phyloP scores from a whole-genome alignment of 2,888 invertebrate genomes.

The Phortica okadai region DNA sequence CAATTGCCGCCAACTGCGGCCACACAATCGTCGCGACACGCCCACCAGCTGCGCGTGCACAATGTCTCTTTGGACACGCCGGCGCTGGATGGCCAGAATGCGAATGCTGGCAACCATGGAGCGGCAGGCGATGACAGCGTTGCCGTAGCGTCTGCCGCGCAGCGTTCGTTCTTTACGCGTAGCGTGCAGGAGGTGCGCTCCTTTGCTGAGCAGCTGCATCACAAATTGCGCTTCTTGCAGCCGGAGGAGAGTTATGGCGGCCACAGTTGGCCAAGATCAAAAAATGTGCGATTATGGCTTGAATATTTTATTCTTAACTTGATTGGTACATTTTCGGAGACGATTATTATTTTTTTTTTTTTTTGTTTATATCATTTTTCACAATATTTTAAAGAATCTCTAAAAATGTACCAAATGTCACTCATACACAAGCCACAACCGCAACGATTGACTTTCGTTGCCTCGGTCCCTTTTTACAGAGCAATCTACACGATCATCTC shows the following conservation, averaged over 20 bases:
- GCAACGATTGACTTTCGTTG: constrained; percentile 53
- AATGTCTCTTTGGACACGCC: constrained; percentile 18
- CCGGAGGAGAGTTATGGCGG: constrained; percentile 76
- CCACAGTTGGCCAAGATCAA: constrained; percentile 56
- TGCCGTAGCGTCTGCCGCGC: constrained; percentile 75
- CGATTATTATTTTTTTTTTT: too few species aligned
- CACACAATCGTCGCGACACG: neutral
- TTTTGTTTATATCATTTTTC: too few species aligned
- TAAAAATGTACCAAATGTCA: neutral
- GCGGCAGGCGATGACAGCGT: constrained; percentile 16
- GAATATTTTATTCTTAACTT: neutral
- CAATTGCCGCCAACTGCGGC: constrained; percentile 26
- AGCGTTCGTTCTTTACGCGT: constrained; percentile 57
- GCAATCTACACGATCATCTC: constrained; percentile 58
- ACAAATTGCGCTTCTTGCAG: constrained; percentile 83
- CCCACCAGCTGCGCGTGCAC: constrained; percentile 31
- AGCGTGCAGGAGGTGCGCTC: constrained; percentile 73
- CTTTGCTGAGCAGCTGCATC: constrained; percentile 84
- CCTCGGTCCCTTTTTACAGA: constrained; percentile 55
- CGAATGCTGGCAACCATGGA: neutral
- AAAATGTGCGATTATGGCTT: constrained; percentile 31
- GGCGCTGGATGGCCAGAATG: neutral
- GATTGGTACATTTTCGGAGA: constrained; percentile 2
- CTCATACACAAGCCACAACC: constrained; percentile 32
- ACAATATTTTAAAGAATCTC: neutral